Evolutionary conservation across 2,797 vertebrate genomes (phyloP), one percentile per base, ranked within the genome.

Genomic region (Danio jaintianensis): DNA sequence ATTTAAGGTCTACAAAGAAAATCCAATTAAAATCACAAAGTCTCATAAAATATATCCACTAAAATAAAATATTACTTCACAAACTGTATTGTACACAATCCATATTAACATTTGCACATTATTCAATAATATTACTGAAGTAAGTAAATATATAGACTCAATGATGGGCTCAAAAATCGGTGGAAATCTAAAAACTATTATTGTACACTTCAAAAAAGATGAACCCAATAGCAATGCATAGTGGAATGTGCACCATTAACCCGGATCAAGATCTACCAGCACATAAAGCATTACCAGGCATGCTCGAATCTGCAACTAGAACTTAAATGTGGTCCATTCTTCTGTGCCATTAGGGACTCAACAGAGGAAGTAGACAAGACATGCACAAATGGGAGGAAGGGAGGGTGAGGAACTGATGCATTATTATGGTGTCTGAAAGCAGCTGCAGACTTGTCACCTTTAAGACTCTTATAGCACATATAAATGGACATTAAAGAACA

Each of bases 391-490:
- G 67, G 84, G 81, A 63, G 75, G 75, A 70, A 73, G 29, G 13
- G 64, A 67, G 52, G 7, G 42, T 20, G 59, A 74, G 83, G 68
- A 84, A 82, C 59, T 78, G 77, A 63, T 18, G 47, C 20, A 62
- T 58, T 68, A 76, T 52, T 76, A 75, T 71, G 15, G 61, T 53
- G 66, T 82, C 70, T 79, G n/a, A 16, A 59, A 73, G 81, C 84
- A 86, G 86, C 81, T 81, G 84, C 42, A 48, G 38, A 52, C 43
- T 68, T 82, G 63, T 83, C 84, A 66, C 82, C 82, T 76, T 84
- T 29, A 9, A 73, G 71, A 67, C 20, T 61, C 40, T 78, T 62
- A 75, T 58, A 47, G 58, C 43, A 73, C 76, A 18, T 48, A 20
- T 20, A 12, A 69, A 20, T n/a, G 48, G 52, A 61, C 59, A 18